Conservation (phyloP, 1,140 invertebrate species). For the Tenebrio molitor region DNA sequence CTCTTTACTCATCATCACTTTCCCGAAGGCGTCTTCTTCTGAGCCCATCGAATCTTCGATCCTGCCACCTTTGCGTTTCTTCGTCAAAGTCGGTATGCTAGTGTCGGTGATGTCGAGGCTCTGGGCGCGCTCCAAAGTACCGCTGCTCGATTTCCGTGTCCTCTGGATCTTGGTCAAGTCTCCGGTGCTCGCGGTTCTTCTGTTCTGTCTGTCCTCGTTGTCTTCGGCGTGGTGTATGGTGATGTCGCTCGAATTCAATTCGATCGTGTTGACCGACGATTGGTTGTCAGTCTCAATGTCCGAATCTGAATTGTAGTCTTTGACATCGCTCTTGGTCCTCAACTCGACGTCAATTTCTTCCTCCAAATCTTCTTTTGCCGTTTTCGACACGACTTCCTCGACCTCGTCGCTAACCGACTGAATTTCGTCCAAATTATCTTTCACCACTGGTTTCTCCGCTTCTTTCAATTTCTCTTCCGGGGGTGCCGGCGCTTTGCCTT, state of each 20-base stretch:
- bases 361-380: not conserved
- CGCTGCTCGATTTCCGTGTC: conserved; percentile 68
- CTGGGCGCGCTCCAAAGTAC: conserved; percentile 83
- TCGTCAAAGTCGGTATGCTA: conserved; percentile 70
- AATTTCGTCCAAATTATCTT: conserved; percentile 52
- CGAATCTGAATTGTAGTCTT: conserved; percentile 65
- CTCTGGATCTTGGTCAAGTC: conserved; percentile 83
- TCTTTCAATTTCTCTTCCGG: conserved; percentile 65
- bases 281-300: conserved; percentile 70
- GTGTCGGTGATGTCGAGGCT: conserved; percentile 84
- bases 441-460: conserved; percentile 46
- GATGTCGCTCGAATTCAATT: conserved; percentile 80
- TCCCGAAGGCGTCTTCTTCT: conserved; percentile 62
- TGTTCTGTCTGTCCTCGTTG: conserved; percentile 75
- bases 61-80: conserved; percentile 75
- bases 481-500: conserved; percentile 81
- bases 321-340: conserved; percentile 47
- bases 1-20: conserved; percentile 69
- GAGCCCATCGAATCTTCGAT: conserved; percentile 60
- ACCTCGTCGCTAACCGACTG: conserved; percentile 38
- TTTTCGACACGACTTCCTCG: conserved; percentile 32
- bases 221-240: conserved; percentile 78
- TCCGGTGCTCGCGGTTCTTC: conserved; percentile 85
- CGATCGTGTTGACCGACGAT: conserved; percentile 72
- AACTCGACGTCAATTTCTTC: conserved; percentile 29